phyloP scores from a whole-genome alignment of 2,113 vertebrate species.

The Spea multiplicata region DNA sequence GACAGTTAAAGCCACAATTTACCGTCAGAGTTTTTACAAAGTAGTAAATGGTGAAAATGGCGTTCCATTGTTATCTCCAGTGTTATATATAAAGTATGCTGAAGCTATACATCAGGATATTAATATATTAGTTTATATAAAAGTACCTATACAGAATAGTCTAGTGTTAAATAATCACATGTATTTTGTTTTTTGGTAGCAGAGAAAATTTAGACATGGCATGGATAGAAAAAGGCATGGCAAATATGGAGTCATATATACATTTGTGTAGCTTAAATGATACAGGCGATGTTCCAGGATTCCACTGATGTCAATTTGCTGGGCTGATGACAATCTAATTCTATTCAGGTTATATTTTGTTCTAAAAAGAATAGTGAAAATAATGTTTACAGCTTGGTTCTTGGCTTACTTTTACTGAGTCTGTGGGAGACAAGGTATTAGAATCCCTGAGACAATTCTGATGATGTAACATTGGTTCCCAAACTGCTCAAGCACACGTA shows the following conservation, averaged over 20 bases:
- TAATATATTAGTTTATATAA: no score
- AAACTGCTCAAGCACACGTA: background rate
- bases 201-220: no score
- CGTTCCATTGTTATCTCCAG: no score
- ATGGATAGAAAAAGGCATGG: no score
- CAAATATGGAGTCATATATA: slow-evolving; percentile 1
- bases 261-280: slow-evolving; percentile 14
- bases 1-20: no score
- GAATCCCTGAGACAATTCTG: background rate
- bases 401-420: background rate
- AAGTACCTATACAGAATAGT: no score
- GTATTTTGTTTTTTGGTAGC: no score
- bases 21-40: no score
- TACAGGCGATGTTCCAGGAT: slow-evolving; percentile 7
- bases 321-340: background rate
- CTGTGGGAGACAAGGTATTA: slow-evolving; percentile 12
- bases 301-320: slow-evolving; percentile 6
- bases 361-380: background rate
- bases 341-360: slow-evolving; percentile 19
- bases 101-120: no score
- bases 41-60: no score
- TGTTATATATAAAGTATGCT: no score
- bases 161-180: no score
- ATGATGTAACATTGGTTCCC: slow-evolving; percentile 10
- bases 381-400: background rate